Conservation (phyloP, 1,140 invertebrate species). For the Scaptomyza pallida region DNA sequence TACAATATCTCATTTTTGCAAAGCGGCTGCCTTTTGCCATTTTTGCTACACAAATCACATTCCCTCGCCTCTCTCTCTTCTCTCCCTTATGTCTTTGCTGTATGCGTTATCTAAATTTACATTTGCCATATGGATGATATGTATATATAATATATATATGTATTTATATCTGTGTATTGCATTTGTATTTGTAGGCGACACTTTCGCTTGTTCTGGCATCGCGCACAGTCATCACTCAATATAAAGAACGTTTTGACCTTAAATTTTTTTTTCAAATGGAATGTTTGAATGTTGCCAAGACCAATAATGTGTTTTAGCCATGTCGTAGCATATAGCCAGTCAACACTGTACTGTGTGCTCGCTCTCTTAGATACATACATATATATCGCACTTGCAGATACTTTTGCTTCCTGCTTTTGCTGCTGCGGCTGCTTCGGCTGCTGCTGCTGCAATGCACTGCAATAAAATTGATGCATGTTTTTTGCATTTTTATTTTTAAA, state of each 20-base stretch:
- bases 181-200: conserved; percentile 47
- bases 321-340: background rate
- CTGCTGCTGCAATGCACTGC: conserved; percentile 15
- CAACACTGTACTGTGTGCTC: background rate
- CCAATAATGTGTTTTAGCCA: background rate
- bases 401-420: conserved; percentile 50
- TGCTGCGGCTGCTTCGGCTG: conserved; percentile 38
- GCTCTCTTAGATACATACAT: background rate
- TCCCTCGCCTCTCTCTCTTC: background rate
- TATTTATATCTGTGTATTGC: conserved; percentile 13
- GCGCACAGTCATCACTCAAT: background rate
- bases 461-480: conserved; percentile 43
- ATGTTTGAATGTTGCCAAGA: too few relatives aligned
- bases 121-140: conserved; percentile 36
- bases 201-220: conserved; percentile 47
- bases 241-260: background rate
- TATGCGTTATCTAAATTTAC: conserved; percentile 72
- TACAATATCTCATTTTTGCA: conserved; percentile 60
- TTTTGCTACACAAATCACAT: conserved; percentile 30
- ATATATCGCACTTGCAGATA: conserved; percentile 20
- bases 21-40: conserved; percentile 50
- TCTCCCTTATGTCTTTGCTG: conserved; percentile 12
- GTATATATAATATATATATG: conserved; percentile 2
- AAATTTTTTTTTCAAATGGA: too few relatives aligned
- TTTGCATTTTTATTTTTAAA: conserved; percentile 67